These are phyloP conservation scores for Meriones unguiculatus DNA, from an alignment of 2,113 vertebrate species.

Conservation along the genomic window DNA sequence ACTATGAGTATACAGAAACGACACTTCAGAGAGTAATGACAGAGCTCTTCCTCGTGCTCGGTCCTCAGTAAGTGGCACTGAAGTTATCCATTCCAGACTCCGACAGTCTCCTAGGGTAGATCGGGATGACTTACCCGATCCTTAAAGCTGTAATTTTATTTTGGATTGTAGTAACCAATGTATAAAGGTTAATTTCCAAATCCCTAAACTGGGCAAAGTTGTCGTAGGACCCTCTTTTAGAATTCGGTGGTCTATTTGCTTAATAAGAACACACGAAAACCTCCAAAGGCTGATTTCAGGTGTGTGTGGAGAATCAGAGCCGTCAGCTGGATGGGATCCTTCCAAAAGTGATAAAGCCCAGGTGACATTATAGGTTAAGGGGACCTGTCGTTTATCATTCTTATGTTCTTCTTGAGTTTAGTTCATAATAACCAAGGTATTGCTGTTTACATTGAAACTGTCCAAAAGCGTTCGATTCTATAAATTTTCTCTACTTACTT, in stretches of 20 bases:
- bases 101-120: neutral
- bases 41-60: rapidly evolving
- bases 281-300: neutral
- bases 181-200: conserved; percentile 40
- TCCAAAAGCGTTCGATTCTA: neutral
- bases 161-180: neutral
- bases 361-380: neutral
- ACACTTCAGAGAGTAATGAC: neutral
- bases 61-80: neutral
- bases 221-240: neutral
- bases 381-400: conserved; percentile 18
- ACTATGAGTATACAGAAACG: neutral
- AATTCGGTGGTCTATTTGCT: neutral
- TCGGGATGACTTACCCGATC: neutral
- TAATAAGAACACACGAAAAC: neutral
- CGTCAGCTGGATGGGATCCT: neutral
- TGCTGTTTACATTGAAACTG: neutral
- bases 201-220: neutral
- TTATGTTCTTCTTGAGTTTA: conserved; percentile 2
- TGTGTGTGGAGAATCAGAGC: neutral
- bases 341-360: neutral
- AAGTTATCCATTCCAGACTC: neutral
- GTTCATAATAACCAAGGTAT: neutral
- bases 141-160: neutral
- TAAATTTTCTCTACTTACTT: neutral